Percentiles rank a stretch among this genome's conserved stretches.
Conservation (phyloP, 2,797 vertebrate species). For the Amazona ochrocephala region DNA sequence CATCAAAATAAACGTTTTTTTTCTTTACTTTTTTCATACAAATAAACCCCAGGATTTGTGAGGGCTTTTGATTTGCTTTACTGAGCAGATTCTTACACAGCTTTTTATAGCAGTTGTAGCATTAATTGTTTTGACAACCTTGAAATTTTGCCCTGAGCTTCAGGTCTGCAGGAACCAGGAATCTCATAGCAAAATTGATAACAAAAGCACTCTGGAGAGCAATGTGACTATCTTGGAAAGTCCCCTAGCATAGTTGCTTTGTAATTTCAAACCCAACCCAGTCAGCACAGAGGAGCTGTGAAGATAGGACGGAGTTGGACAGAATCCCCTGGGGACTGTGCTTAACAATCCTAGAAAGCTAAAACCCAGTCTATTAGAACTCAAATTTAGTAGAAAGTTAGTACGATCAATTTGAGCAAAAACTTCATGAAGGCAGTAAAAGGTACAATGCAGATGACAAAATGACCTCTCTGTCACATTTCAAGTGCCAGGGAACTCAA, state of each 20-base stretch:
- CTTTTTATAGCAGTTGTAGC: not conserved
- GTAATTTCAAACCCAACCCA: slow-evolving; percentile 5
- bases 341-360: not conserved
- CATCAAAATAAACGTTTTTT: not conserved
- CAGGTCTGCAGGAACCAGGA: not conserved
- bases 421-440: not conserved
- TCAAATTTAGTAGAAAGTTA: not conserved
- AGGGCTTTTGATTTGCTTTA: not conserved
- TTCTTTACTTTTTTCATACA: not conserved
- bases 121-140: slow-evolving; percentile 4
- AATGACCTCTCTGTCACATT: not conserved
- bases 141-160: slow-evolving; percentile 10
- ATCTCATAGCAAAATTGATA: not conserved
- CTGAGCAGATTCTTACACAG: not conserved
- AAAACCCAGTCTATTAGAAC: not conserved
- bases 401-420: not conserved
- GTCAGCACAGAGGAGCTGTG: not conserved
- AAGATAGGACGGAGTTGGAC: not conserved
- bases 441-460: not conserved
- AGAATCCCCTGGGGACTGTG: not conserved
- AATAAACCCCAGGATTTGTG: not conserved
- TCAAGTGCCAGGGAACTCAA: not conserved
- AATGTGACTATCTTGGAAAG: not conserved
- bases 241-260: not conserved
- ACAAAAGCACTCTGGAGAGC: slow-evolving; percentile 11